These are phyloP conservation scores for Tretioscincus oriximinensis DNA, from an alignment of 2,113 vertebrate species.

Conservation along the genomic window DNA sequence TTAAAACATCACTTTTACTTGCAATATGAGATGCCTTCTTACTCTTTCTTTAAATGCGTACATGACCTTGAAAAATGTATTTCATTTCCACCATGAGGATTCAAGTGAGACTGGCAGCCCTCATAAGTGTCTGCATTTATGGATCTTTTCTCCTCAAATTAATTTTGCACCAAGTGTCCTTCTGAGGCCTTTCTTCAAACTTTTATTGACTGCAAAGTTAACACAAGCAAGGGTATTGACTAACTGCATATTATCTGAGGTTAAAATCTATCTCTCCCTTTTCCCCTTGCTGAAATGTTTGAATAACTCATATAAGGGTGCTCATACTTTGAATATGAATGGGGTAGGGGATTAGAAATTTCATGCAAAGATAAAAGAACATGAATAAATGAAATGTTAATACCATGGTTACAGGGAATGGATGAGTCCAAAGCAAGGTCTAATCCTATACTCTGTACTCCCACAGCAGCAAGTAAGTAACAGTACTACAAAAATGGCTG, in stretches of 20 bases:
- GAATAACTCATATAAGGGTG: slow-evolving; percentile 9
- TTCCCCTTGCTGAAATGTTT: background rate
- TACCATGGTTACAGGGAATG: background rate
- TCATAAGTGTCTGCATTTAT: slow-evolving; percentile 34
- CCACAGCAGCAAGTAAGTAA: background rate
- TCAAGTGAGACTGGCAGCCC: slow-evolving; percentile 33
- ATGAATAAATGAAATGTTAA: slow-evolving; percentile 35
- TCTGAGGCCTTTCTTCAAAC: slow-evolving; percentile 36
- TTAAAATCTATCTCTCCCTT: background rate
- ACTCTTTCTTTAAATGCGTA: background rate
- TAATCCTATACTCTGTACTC: background rate
- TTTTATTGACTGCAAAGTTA: slow-evolving; percentile 28
- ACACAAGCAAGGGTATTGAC: background rate
- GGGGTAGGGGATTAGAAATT: background rate
- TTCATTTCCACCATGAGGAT: slow-evolving; percentile 27
- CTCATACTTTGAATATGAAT: background rate
- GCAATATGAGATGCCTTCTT: background rate
- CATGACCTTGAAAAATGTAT: slow-evolving; percentile 20
- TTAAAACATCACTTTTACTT: background rate
- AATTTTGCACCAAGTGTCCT: slow-evolving; percentile 38
- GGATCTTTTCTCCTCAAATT: background rate
- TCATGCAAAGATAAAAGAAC: background rate
- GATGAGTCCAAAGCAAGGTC: background rate
- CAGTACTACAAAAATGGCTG: too few species aligned
- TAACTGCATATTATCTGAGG: background rate